Evolutionary conservation across 2,888 invertebrate genomes (phyloP), one percentile per base, ranked within the genome.

Genomic region (Stratiomys singularior): DNA sequence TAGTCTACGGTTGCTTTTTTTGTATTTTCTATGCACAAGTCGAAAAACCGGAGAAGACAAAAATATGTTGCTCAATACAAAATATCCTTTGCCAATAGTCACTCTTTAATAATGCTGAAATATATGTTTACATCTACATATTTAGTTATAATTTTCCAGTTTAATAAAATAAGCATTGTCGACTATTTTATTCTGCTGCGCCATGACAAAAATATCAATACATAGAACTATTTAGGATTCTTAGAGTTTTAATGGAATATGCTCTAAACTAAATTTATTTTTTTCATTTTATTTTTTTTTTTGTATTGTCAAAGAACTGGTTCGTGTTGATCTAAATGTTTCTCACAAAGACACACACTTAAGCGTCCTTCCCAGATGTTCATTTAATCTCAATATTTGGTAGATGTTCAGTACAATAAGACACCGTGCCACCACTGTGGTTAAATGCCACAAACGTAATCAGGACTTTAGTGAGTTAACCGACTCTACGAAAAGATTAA

Each of bases 261-360:
- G 9, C 37, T 60, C 23, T 5, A 23, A 56, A 56, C 25, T 60
- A 11, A 56, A 56, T 11, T 56, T 25, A 28, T 30, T 25, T 64
- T 27, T 30, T 13, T 27, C 7, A 28, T 15, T 15, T 13, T 64
- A 4, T 67, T 37, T 21, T 21, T 44, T 1, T n/a, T 15, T 28
- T 37, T 71, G 71, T 71, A 71, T 71, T 71, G 71, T 71, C 71
- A 52, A 71, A 71, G 71, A 71, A 71, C 46, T 21, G 25, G 44
- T 71, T 71, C 47, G 25, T 71, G 52, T 52, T 9, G 15, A 52
- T 52, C n/a, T 52, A 52, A 5, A 9, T 5, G 9, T 37, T 37
- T 37, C 37, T 37, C 9, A 37, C 37, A 37, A 9, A 9, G 9
- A 5, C 37, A 37, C 9, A 37, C 9, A 37, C 9, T 37, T 37